Evolutionary conservation across 2,888 invertebrate genomes (phyloP).

Genomic region (Lingula anatina): DNA sequence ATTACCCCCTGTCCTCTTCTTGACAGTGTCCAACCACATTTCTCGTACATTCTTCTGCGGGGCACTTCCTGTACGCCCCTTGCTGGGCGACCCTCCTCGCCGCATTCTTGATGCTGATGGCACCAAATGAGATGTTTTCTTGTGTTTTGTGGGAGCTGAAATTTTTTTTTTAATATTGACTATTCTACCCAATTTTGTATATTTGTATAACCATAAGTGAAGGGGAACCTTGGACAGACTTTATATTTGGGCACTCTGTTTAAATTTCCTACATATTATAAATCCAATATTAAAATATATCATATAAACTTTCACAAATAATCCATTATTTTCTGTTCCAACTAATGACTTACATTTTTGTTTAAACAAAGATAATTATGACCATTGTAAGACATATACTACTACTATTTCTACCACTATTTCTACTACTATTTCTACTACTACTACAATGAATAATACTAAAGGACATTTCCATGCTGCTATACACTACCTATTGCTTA

Average conservation of each 20-base stretch:
- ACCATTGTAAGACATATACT: conserved; percentile 7
- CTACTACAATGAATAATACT: neutral
- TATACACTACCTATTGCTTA: too few species aligned
- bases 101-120: conserved; percentile 4
- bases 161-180: conserved; percentile 4
- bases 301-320: too few species aligned
- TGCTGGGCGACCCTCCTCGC: conserved; percentile 15
- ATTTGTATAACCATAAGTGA: too few species aligned
- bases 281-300: too few species aligned
- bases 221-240: too few species aligned
- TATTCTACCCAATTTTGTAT: too few species aligned
- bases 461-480: neutral
- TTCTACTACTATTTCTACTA: neutral
- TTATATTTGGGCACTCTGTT: too few species aligned
- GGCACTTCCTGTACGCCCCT: conserved; percentile 24
- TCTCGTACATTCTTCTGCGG: conserved; percentile 25
- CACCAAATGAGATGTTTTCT: conserved; percentile 8
- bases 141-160: conserved; percentile 13
- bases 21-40: conserved; percentile 39
- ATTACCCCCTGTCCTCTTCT: conserved; percentile 33
- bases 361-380: too few species aligned
- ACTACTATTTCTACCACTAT: neutral
- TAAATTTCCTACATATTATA: too few species aligned
- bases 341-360: too few species aligned
- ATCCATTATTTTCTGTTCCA: too few species aligned